These are phyloP conservation scores for Calvadosia cruxmelitensis DNA, from an alignment of 30 jellyfish, hydroid and myxozoan genomes.

Conservation along the genomic window DNA sequence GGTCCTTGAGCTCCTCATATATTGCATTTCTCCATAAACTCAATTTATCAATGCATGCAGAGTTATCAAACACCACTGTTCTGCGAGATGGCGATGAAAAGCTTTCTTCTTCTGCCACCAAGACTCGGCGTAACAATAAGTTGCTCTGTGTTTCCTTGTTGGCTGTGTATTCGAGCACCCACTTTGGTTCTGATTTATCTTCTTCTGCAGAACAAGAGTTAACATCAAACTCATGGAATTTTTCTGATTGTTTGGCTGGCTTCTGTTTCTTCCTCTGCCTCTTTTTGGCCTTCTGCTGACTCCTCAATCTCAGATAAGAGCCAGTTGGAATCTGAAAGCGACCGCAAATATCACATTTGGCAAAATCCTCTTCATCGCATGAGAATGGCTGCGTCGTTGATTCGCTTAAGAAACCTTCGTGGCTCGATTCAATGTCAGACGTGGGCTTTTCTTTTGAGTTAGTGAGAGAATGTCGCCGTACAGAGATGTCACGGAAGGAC, in stretches of 20 bases:
- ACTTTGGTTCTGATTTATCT: not conserved
- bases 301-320: not conserved
- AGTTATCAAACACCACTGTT: slow-evolving; percentile 43
- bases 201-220: not conserved
- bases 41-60: slow-evolving; percentile 12
- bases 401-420: not conserved
- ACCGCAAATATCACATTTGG: not conserved
- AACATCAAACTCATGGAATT: not conserved
- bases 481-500: not conserved
- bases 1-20: slow-evolving; percentile 3
- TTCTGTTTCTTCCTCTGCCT: not conserved
- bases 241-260: not conserved
- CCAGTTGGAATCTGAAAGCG: not conserved
- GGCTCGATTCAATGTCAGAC: not conserved
- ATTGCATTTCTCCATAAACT: slow-evolving; percentile 40
- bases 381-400: not conserved
- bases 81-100: not conserved
- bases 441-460: not conserved
- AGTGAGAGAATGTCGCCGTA: not conserved
- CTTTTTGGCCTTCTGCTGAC: not conserved
- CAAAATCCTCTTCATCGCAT: not conserved
- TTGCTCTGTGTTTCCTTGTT: not conserved
- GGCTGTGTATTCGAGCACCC: not conserved
- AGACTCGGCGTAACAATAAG: not conserved
- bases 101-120: not conserved